These are phyloP conservation scores for Myotis planiceps DNA, from an alignment of 2,797 vertebrate genomes.

Conservation along the genomic window DNA sequence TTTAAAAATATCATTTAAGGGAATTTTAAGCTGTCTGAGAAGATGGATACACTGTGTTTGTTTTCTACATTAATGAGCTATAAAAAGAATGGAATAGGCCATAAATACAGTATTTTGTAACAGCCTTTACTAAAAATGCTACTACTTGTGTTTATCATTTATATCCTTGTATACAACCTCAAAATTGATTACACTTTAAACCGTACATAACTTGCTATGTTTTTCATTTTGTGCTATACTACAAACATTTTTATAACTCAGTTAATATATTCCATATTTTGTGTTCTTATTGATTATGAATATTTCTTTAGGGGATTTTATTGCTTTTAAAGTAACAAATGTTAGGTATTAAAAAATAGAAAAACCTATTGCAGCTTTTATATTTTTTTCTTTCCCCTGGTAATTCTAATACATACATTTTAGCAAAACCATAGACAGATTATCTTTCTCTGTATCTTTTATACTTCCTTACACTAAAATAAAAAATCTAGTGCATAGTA, in stretches of 20 bases:
- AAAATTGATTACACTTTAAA: slow-evolving; percentile 91
- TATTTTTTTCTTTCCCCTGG: slow-evolving; percentile 77
- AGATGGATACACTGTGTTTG: slow-evolving; percentile 86
- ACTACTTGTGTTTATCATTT: slow-evolving; percentile 88
- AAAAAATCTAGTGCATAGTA: slow-evolving; percentile 61
- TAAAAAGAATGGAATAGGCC: slow-evolving; percentile 87
- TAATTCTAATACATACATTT: slow-evolving; percentile 81
- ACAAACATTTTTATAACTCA: slow-evolving; percentile 89
- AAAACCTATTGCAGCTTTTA: slow-evolving; percentile 76
- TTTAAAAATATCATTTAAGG: slow-evolving; percentile 87
- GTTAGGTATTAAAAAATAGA: slow-evolving; percentile 80
- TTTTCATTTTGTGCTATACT: slow-evolving; percentile 87
- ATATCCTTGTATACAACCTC: slow-evolving; percentile 85
- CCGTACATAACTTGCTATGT: slow-evolving; percentile 85
- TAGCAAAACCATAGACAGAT: slow-evolving; percentile 63
- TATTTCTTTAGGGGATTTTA: slow-evolving; percentile 88
- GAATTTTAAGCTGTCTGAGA: slow-evolving; percentile 86
- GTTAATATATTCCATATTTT: slow-evolving; percentile 89
- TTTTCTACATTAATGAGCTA: slow-evolving; percentile 89
- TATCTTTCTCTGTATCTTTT: slow-evolving; percentile 78
- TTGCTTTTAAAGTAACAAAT: slow-evolving; percentile 89
- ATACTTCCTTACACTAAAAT: slow-evolving; percentile 76
- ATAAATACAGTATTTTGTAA: slow-evolving; percentile 87
- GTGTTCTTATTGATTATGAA: slow-evolving; percentile 89
- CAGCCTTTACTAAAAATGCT: slow-evolving; percentile 89